phyloP scores from a whole-genome alignment of 2,888 invertebrate species.

The Aphrophora alni region DNA sequence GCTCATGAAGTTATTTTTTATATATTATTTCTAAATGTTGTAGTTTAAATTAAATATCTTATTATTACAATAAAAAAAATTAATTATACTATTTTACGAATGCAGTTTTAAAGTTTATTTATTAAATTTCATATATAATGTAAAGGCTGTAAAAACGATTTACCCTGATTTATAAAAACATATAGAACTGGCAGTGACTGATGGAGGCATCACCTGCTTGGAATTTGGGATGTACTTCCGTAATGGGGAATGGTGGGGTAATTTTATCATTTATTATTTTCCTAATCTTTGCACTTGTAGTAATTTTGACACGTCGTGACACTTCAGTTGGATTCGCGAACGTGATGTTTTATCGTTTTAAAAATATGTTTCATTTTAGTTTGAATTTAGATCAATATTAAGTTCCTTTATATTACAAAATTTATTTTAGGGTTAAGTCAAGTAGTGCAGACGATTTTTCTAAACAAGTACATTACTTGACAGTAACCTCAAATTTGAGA shows the following conservation, averaged over 20 bases:
- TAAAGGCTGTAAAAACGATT: too few relatives aligned
- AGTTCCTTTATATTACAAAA: background rate
- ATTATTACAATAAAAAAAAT: too few relatives aligned
- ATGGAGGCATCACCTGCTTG: background rate
- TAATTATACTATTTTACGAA: too few relatives aligned
- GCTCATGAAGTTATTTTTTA: too few relatives aligned
- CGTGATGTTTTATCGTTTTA: background rate
- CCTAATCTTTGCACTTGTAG: background rate
- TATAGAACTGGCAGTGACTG: background rate
- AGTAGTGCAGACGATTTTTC: background rate
- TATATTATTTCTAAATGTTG: too few relatives aligned
- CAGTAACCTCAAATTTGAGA: background rate
- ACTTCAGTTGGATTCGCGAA: background rate
- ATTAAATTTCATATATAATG: too few relatives aligned
- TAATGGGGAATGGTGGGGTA: background rate
- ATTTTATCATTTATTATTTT: background rate
- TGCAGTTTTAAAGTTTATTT: too few relatives aligned
- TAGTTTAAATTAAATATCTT: too few relatives aligned
- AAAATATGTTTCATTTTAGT: background rate
- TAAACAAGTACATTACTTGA: background rate
- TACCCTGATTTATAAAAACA: too few relatives aligned
- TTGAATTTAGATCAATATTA: background rate
- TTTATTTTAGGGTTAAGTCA: background rate
- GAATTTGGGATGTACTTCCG: background rate
- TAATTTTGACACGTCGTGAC: background rate